Evolutionary conservation across 2,113 vertebrate genomes (phyloP).

Genomic region (Meriones unguiculatus): DNA sequence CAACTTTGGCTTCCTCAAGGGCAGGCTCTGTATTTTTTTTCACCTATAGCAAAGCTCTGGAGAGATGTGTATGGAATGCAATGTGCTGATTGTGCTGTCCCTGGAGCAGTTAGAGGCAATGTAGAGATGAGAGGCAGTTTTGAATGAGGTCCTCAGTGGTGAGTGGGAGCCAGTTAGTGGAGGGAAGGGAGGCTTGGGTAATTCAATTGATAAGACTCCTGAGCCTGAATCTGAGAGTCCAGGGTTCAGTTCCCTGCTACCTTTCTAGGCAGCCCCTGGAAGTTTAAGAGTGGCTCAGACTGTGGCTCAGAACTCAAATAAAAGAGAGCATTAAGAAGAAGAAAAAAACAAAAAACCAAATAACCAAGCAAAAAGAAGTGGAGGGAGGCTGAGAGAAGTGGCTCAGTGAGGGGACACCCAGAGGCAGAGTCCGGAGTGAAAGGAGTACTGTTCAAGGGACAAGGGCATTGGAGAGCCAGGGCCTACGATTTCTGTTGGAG

Average conservation of each 20-base stretch:
- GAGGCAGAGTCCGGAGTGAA: background rate
- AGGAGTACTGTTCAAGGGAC: background rate
- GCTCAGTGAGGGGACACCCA: background rate
- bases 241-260: too few relatives aligned
- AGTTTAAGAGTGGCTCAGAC: too few relatives aligned
- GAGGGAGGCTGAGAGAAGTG: background rate
- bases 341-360: too few relatives aligned
- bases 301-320: too few relatives aligned
- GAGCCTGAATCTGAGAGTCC: too few relatives aligned
- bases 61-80: slow-evolving; percentile 54
- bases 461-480: background rate
- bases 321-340: too few relatives aligned
- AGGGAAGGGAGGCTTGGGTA: background rate
- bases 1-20: slow-evolving; percentile 52
- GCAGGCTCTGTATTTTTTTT: slow-evolving; percentile 51
- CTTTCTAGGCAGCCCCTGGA: too few relatives aligned
- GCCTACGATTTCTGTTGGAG: slow-evolving; percentile 34
- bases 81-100: slow-evolving; percentile 15
- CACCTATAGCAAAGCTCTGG: slow-evolving; percentile 26
- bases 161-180: background rate
- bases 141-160: slow-evolving; percentile 6
- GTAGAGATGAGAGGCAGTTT: slow-evolving; percentile 5
- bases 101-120: slow-evolving; percentile 18
- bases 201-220: too few relatives aligned
- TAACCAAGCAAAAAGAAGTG: too few relatives aligned